Conservation (phyloP, 2,113 vertebrate genomes). For the Phodopus roborovskii region DNA sequence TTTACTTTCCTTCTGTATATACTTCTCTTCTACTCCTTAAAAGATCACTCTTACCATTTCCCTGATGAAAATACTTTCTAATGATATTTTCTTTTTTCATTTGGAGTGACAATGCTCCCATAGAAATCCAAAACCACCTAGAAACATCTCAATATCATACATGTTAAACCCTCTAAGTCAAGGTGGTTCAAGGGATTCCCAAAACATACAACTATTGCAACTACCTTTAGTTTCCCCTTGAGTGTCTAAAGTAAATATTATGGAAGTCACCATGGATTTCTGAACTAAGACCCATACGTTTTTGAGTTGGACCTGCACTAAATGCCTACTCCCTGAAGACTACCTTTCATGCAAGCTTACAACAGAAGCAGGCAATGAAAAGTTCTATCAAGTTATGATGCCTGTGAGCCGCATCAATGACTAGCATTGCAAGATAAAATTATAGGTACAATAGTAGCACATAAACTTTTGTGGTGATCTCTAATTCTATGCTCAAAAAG, state of each 20-base stretch:
- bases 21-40: background rate
- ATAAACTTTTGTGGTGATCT: background rate
- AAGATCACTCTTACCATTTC: background rate
- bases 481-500: background rate
- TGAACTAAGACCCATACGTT: background rate
- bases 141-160: background rate
- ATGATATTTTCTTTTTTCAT: background rate
- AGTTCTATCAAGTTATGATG: background rate
- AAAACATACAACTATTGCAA: background rate
- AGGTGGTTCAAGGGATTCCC: background rate
- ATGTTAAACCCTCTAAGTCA: background rate
- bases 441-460: background rate
- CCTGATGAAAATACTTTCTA: background rate
- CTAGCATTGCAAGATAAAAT: background rate
- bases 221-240: background rate
- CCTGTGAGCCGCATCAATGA: background rate
- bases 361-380: background rate
- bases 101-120: background rate
- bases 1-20: background rate
- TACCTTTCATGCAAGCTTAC: background rate
- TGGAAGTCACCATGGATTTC: background rate
- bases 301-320: background rate
- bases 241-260: background rate
- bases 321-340: background rate
- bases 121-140: background rate